Base-by-base conservation (phyloP, 1,140 invertebrate species). In the Drosophila fuyamai region DNA sequence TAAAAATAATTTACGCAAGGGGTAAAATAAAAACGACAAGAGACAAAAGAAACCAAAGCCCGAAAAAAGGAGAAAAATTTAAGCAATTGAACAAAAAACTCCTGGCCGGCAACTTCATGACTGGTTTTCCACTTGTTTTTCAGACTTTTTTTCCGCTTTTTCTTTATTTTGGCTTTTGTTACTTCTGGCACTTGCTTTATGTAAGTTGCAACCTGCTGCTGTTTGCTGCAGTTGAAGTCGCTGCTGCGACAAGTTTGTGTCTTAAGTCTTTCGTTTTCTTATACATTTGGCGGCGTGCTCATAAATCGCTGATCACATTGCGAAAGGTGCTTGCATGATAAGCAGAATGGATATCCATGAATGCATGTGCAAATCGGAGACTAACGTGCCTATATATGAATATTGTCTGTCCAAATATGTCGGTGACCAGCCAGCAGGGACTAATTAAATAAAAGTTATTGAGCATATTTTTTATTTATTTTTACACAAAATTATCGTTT, bases 221-320 rank as follows among this genome's bases (percentile, higher is more conserved):
- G 59, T 50, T 18, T 18, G 48, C 32, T 48, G 44, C 54, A n/a
- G 44, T 36, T 47, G 59, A 47, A 1, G 51, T 29, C 14, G 44
- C 57, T 10, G 41, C 35, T 35, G 46, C 62, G 77, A 81, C 81
- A 81, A 84, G 81, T 80, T 84, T 80, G 67, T 77, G 81, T 50
- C 76, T 79, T 79, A 62, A 76, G 77, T 85, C 73, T 76, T 85
- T 77, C 62, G 67, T 74, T 85, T 85, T 59, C 63, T 56, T 63
- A 77, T 81, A 57, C 56, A 81, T 72, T 55, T 54, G 47, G 62
- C 78, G 47, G 43, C 66, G 53, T 48, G 54, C 44, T 38, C 35
- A 63, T 55, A 63, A 71, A 58, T 71, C 65, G 60, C 48, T 44
- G 40, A 55, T 47, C 48, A 50, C 36, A 81, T 81, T 84, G 81